phyloP scores from a whole-genome alignment of 1,140 invertebrate species.

The Ostrea edulis region DNA sequence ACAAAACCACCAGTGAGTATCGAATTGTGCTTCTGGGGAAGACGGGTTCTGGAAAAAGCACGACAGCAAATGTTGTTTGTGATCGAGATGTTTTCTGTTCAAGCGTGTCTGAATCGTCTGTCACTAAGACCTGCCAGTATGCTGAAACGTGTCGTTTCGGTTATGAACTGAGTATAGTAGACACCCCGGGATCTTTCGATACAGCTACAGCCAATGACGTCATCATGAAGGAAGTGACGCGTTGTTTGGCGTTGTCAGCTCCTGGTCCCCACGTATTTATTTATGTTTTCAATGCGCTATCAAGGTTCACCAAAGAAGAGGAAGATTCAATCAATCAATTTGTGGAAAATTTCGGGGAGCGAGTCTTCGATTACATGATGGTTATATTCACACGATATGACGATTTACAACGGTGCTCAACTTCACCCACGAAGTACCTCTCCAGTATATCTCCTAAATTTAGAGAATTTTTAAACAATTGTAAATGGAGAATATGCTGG shows the following conservation, averaged over 20 bases:
- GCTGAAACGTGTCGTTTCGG: conserved; percentile 46
- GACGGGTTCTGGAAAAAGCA: conserved; percentile 59
- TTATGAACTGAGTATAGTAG: conserved; percentile 48
- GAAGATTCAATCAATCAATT: conserved; percentile 42
- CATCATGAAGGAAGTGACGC: conserved; percentile 40
- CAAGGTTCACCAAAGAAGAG: conserved; percentile 50
- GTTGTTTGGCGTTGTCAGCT: conserved; percentile 38
- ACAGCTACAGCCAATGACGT: conserved; percentile 30
- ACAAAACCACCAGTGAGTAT: conserved; percentile 21
- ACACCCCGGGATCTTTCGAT: conserved; percentile 58
- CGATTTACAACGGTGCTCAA: neutral
- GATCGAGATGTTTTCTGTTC: conserved; percentile 43
- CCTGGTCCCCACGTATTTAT: conserved; percentile 58
- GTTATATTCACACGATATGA: conserved; percentile 56
- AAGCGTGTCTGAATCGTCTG: neutral
- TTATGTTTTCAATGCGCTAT: conserved; percentile 42
- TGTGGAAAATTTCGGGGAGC: conserved; percentile 52
- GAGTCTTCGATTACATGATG: conserved; percentile 44
- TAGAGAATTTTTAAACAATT: neutral
- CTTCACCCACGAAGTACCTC: neutral
- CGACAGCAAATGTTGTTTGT: conserved; percentile 56
- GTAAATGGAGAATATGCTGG: conserved; percentile 2
- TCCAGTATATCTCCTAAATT: neutral
- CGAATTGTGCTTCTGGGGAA: conserved; percentile 55
- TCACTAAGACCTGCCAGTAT: conserved; percentile 36